Base-by-base conservation (phyloP, 1,140 invertebrate genomes). In the Carcinoscorpius rotundicauda region DNA sequence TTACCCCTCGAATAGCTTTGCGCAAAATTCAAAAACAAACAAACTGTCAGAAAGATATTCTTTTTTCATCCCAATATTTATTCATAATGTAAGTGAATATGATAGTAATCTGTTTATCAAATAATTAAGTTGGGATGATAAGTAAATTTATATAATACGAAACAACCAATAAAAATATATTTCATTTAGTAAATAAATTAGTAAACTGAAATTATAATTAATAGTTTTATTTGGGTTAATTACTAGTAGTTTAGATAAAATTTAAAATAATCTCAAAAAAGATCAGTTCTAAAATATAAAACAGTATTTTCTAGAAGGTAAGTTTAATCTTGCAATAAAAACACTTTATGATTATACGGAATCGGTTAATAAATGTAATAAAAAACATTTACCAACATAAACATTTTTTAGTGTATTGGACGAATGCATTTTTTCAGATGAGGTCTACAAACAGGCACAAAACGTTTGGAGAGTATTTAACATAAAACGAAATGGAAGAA, bases 1-100 rank as follows among this genome's bases (percentile, higher is more conserved):
- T 1, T 29, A 29, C 0, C 29, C 29, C 29, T 29, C 29, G 2
- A 29, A 2, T 29, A 29, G 29, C 29, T 29, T 29, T 29, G 29
- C 29, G 29, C 29, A 29, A 29, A 29, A 29, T 29, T 29, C 29
- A 29, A 29, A 29, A 29, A 29, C 29, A 29, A 29, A 29, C 29
- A 29, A 29, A 29, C 29, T 29, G 29, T 29, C 2, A 29, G 29
- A 29, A 29, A 29, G 29, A 29, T 29, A 29, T 29, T 29, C 29
- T 29, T 29, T 29, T 29, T 29, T 29, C 29, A 29, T 29, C 29
- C 29, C 29, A 29, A 29, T 78, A 49, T 66, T 77, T 64, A 76
- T 79, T 63, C 77, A 79, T 68, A 78, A 78, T 71, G 66, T 78
- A 8, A 61, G 57, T 29, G 72, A 70, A 2, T 79, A 77, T 71